Evolutionary conservation across 2,888 invertebrate genomes (phyloP), one percentile per base, ranked within the genome.

Genomic region (Melanostoma mellinum): DNA sequence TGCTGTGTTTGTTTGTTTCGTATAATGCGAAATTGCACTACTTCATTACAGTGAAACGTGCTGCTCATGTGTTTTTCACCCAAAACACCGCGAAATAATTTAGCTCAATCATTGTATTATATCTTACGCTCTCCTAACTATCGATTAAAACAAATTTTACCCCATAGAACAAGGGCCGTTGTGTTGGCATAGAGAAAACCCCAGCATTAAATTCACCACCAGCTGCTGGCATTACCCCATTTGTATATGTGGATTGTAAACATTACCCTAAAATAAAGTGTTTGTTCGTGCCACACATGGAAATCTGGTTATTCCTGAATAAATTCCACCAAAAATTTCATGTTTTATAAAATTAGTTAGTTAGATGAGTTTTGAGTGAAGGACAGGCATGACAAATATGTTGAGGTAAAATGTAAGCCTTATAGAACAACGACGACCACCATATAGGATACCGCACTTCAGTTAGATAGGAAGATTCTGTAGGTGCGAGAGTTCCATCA

Each of bases 281-380:
- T 79, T 79, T 74, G 74, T 80, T 69, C 74, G 63, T 74, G 63
- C 50, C n/a, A 52, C 38, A 63, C 10, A 55, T 40, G 63, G 6
- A 50, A 56, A 58, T 40, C 48, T 42, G 42, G 42, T 44, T 67
- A 42, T 67, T 52, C 38, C 35, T 73, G 82, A 82, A 82, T 82
- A 82, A 82, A 82, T 82, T 82, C 72, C 46, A 40, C 61, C 46
- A 56, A 73, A 69, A 77, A 77, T 73, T 73, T 36, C 68, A 77
- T 82, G 82, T 77, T 82, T 82, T 77, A 73, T 63, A 46, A 73
- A 82, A 82, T 77, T 77, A 82, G 82, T 63, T 63, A 63, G 65
- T 56, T 72, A 60, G 60, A 61, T 65, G 71, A 75, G 60, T 76
- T 76, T 67, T 53, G 44, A 81, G 60, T 36, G 35, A 9, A 67